These are phyloP conservation scores for Piprites chloris DNA, from an alignment of 2,113 vertebrate species.

Conservation along the genomic window DNA sequence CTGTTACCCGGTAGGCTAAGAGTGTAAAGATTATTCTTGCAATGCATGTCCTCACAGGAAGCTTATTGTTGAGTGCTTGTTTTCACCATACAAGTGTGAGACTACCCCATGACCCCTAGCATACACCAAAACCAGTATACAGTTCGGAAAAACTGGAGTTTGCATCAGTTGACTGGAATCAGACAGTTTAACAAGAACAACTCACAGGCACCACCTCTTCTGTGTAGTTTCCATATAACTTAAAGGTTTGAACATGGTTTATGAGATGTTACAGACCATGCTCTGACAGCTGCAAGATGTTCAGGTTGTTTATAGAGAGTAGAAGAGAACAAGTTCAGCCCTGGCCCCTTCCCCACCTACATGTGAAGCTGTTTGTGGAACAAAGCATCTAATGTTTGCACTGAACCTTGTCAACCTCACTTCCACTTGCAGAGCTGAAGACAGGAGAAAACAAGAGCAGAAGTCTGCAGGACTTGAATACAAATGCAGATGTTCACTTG, in stretches of 20 bases:
- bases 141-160: background rate
- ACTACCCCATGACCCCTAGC: background rate
- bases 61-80: background rate
- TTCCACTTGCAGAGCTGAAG: background rate
- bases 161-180: background rate
- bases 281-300: background rate
- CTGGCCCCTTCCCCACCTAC: background rate
- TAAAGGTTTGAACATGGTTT: background rate
- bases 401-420: background rate
- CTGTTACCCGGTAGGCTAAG: background rate
- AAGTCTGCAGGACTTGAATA: background rate
- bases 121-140: background rate
- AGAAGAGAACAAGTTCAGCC: background rate
- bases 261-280: background rate
- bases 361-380: background rate
- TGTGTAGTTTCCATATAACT: background rate
- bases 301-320: background rate
- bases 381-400: background rate
- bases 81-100: accelerated
- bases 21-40: background rate
- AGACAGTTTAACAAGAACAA: background rate
- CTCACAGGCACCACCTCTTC: background rate
- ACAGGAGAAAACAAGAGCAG: background rate
- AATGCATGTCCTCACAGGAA: background rate
- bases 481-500: background rate